Base-by-base conservation (phyloP, 2,797 vertebrate genomes). In the Channa striata region DNA sequence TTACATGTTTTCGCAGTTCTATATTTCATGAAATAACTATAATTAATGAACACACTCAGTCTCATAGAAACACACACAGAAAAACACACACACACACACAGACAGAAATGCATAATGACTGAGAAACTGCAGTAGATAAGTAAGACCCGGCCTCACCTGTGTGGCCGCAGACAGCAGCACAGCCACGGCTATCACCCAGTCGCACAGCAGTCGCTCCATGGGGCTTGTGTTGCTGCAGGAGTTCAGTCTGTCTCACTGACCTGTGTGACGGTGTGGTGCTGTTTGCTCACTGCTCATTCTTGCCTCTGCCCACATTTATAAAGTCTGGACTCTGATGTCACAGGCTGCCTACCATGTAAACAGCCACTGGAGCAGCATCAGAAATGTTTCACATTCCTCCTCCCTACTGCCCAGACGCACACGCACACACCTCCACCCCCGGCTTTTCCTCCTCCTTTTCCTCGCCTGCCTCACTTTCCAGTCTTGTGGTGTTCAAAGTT, bases 311-410 rank as follows among this genome's bases (percentile, higher is more conserved):
- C 88, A 90, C 91, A 92, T 94, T 95, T 95, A 94, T 94, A 92
- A 94, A 91, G 93, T 93, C 85, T 77, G 79, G 75, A 80, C 85
- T 91, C 86, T 94, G 93, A 95, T 94, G 94, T 95, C 94, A 95
- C 81, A 36, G 87, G 74, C 88, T 84, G 92, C 87, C 91, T 89
- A 81, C 90, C 78, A 86, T 91, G 94, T 94, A 94, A 95, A 95
- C 93, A 94, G 81, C 71, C 82, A 67, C 84, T 88, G 90, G 91
- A 92, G 58, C 75, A 5, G 78, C 86, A 92, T 91, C 86, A 90
- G 85, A 94, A 93, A 95, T 95, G 92, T 91, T 95, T 94, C 83
- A 78, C 92, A 95, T 95, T 95, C 94, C 93, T 93, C 90, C 91
- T 90, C 89, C 86, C 82, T 81, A 73, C 87, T 90, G 85, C 90